Percentiles rank a stretch among this genome's conserved stretches.
Conservation (phyloP, 2,888 invertebrate genomes). For the Pachydiplax longipennis region DNA sequence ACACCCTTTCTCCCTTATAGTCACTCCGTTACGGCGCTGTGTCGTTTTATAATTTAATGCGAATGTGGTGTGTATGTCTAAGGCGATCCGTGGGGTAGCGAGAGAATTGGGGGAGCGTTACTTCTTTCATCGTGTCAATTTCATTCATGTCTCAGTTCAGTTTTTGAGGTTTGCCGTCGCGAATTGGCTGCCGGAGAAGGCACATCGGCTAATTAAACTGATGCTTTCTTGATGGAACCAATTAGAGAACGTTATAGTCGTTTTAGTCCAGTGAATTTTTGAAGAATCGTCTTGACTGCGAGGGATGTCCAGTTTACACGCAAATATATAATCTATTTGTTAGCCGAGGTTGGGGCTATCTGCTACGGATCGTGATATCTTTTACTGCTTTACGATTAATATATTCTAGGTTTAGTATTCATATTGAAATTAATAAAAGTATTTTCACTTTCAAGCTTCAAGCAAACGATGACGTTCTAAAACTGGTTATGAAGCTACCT, state of each 20-base stretch:
- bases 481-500: too few species aligned
- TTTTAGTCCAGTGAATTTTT: not conserved
- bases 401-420: too few species aligned
- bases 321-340: too few species aligned
- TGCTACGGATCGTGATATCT: too few species aligned
- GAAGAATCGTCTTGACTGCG: too few species aligned
- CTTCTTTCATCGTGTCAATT: not conserved
- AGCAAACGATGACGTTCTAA: too few species aligned
- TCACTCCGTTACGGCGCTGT: not conserved
- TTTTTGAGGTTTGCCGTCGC: not conserved
- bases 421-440: too few species aligned
- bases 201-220: not conserved
- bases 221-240: not conserved
- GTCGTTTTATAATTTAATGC: slow-evolving; percentile 37
- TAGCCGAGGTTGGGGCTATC: too few species aligned
- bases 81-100: not conserved
- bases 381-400: too few species aligned
- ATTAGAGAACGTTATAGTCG: not conserved
- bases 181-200: not conserved
- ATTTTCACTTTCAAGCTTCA: too few species aligned
- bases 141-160: not conserved
- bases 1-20: not conserved
- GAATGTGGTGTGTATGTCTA: slow-evolving; percentile 10
- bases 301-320: too few species aligned
- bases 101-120: not conserved